Conservation (phyloP, 2,113 vertebrate genomes). For the Piliocolobus tephrosceles region DNA sequence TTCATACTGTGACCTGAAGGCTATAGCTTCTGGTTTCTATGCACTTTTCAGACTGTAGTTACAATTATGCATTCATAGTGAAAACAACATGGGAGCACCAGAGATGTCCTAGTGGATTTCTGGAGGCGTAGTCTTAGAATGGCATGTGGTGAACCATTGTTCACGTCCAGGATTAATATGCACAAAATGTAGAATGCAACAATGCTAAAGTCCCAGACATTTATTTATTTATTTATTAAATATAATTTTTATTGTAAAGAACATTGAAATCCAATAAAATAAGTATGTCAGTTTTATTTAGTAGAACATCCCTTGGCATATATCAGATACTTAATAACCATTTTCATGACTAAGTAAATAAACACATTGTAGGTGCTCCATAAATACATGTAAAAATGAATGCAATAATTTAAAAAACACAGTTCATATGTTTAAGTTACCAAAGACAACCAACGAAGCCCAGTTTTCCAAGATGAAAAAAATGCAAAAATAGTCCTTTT, state of each 20-base stretch:
- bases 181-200: not conserved
- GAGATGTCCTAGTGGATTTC: not conserved
- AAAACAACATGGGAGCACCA: not conserved
- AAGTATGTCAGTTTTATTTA: not conserved
- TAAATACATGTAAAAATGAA: not conserved
- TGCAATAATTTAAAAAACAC: not conserved
- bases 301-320: not conserved
- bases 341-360: not conserved
- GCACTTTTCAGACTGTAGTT: not conserved
- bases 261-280: not conserved
- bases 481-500: not conserved
- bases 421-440: not conserved
- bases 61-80: not conserved
- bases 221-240: not conserved
- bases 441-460: not conserved
- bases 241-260: not conserved
- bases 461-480: slow-evolving; percentile 16
- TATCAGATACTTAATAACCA: not conserved
- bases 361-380: not conserved
- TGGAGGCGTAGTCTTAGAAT: not conserved
- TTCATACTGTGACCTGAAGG: not conserved
- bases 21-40: not conserved
- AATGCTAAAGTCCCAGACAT: not conserved
- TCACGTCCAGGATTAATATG: not conserved
- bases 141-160: not conserved